phyloP scores from a whole-genome alignment of 2,797 vertebrate genomes.

The Tenualosa ilisha region DNA sequence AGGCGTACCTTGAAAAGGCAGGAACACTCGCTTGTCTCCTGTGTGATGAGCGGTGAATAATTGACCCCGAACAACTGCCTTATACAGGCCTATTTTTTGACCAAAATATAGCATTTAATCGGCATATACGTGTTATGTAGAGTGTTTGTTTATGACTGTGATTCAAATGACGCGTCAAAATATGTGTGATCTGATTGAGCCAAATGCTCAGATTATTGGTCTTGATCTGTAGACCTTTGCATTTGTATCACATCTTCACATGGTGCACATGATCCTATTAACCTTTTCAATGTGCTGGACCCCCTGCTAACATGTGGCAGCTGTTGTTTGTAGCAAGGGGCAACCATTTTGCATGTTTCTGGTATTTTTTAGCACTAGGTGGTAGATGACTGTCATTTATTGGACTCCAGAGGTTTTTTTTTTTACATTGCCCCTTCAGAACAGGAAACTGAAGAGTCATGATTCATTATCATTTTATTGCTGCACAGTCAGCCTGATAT shows the following conservation, averaged over 20 bases:
- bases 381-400: neutral
- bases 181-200: neutral
- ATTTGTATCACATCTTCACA: slow-evolving; percentile 41
- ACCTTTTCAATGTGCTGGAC: slow-evolving; percentile 53
- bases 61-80: no score
- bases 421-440: neutral
- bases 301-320: slow-evolving; percentile 59
- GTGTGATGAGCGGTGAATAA: no score
- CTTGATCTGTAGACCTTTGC: neutral
- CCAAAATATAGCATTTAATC: no score
- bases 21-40: no score
- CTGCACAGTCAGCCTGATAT: no score
- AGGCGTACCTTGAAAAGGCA: no score
- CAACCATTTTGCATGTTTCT: slow-evolving; percentile 43
- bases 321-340: slow-evolving; percentile 61
- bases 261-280: slow-evolving; percentile 58
- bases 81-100: no score
- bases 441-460: neutral
- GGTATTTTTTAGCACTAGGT: neutral
- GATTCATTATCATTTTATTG: no score
- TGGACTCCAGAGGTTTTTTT: neutral
- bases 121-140: no score
- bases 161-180: neutral
- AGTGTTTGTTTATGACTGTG: no score
- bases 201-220: neutral